Conservation (phyloP, 2,888 invertebrate genomes). For the Drosophila mettleri region DNA sequence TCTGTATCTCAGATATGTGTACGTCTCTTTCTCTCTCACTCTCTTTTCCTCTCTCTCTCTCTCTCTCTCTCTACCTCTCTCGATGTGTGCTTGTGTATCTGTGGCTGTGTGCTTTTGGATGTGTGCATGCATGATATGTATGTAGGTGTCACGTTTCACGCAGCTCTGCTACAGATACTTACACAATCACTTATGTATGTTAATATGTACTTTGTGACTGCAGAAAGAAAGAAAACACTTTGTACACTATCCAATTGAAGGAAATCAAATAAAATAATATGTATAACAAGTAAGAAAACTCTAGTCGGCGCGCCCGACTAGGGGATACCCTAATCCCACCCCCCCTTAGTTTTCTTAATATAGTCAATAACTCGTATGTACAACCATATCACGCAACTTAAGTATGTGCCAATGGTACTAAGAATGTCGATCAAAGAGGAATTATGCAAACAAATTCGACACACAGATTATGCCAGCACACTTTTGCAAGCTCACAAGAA, state of each 20-base stretch:
- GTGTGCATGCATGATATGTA: background rate
- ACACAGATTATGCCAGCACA: too few species aligned
- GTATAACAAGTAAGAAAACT: background rate
- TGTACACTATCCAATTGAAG: conserved; percentile 2
- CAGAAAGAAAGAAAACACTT: conserved; percentile 1
- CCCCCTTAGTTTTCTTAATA: too few species aligned
- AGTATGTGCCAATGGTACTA: too few species aligned
- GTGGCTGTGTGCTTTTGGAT: background rate
- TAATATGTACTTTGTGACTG: conserved; percentile 12
- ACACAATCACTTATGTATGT: conserved; percentile 14
- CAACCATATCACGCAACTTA: too few species aligned
- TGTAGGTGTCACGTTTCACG: conserved; percentile 18
- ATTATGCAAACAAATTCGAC: too few species aligned
- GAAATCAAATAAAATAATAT: background rate
- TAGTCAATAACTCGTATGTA: too few species aligned
- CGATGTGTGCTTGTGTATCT: conserved; percentile 3
- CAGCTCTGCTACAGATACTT: conserved; percentile 11
- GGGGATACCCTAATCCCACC: too few species aligned
- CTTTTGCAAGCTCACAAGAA: too few species aligned
- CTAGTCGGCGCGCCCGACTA: too few species aligned
- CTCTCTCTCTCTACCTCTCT: background rate
- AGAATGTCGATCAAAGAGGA: too few species aligned
- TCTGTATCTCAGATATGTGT: background rate
- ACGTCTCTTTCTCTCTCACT: background rate
- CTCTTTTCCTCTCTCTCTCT: background rate